Evolutionary conservation across 2,888 invertebrate species (phyloP), one percentile per base, ranked within the genome.

Genomic region (Leucoma salicis): DNA sequence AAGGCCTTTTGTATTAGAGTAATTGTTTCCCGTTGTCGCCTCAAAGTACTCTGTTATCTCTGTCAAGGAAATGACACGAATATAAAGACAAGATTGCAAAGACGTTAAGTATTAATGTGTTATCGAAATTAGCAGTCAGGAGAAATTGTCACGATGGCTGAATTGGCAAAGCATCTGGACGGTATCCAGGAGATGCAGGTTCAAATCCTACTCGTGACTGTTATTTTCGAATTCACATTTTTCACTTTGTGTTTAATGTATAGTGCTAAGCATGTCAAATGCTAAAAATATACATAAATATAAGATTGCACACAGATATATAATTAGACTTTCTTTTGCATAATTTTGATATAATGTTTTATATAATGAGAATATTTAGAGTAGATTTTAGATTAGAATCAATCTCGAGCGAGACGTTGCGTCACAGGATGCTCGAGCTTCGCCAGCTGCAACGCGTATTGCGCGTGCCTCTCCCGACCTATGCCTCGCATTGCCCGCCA

Each of bases 21-120:
- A 81, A 86, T 82, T 81, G 80, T 83, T 82, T 81, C 77, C 81
- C 80, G 77, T 80, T 82, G 80, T 78, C 78, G 77, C 77, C 74
- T 76, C 70, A 66, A 62, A 73, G 74, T 74, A 64, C 62, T 65
- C 73, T 70, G 80, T 74, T 82, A 77, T 82, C 73, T 78, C 71
- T 76, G 74, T 80, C 80, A 82, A 82, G 82, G 79, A 70, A 75
- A 71, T 70, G 71, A 69, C 63, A 72, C 54, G 63, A 77, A 73
- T 70, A 79, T 78, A 82, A 83, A 82, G 78, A 80, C 70, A 68
- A 71, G 36, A 75, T 66, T 68, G 72, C 70, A 72, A 70, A 58
- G 70, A 58, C 70, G 75, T 61, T 56, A 47, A n/a, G n/a, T n/a
- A n/a, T n/a, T n/a, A n/a, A n/a, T n/a, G n/a, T n/a, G n/a, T n/a